Evolutionary conservation across 2,888 invertebrate species (phyloP).

Genomic region (Ormyrus labotus): DNA sequence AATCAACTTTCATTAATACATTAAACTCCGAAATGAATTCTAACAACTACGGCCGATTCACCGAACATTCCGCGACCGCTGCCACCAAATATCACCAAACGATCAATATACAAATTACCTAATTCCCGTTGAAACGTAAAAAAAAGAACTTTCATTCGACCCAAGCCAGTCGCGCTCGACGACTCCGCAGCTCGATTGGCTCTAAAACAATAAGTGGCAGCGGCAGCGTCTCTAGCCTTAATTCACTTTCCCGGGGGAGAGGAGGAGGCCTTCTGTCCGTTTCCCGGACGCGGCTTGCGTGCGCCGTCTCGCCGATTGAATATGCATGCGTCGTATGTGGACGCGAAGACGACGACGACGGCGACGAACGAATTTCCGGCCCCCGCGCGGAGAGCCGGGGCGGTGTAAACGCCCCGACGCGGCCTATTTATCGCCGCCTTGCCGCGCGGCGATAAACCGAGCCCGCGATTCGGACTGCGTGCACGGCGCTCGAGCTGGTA

Average conservation of each 20-base stretch:
- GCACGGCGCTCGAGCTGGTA: too few relatives aligned
- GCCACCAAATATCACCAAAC: too few relatives aligned
- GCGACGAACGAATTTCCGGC: slow-evolving; percentile 22
- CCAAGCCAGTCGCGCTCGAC: not conserved
- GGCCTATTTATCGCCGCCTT: slow-evolving; percentile 3
- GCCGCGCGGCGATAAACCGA: not conserved
- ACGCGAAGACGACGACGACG: too few relatives aligned
- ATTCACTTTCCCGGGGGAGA: slow-evolving; percentile 37
- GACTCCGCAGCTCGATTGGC: not conserved
- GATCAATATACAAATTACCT: too few relatives aligned
- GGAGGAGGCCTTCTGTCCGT: slow-evolving; percentile 6
- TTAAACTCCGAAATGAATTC: too few relatives aligned
- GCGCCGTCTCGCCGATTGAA: slow-evolving; percentile 26
- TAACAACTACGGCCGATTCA: too few relatives aligned
- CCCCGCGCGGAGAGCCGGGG: too few relatives aligned
- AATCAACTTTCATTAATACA: too few relatives aligned
- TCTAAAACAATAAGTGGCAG: not conserved
- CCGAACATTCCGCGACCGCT: too few relatives aligned
- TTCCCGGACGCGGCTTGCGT: slow-evolving; percentile 40
- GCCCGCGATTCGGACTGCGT: not conserved
- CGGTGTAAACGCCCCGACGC: slow-evolving; percentile 42
- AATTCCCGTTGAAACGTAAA: too few relatives aligned
- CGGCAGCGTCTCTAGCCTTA: not conserved
- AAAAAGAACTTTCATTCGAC: slow-evolving; percentile 5
- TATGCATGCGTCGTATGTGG: slow-evolving; percentile 34